Percentiles rank a stretch among this genome's conserved stretches.
These are phyloP conservation scores for Lathronympha strigana DNA, from an alignment of 2,888 invertebrate genomes.

Conservation along the genomic window DNA sequence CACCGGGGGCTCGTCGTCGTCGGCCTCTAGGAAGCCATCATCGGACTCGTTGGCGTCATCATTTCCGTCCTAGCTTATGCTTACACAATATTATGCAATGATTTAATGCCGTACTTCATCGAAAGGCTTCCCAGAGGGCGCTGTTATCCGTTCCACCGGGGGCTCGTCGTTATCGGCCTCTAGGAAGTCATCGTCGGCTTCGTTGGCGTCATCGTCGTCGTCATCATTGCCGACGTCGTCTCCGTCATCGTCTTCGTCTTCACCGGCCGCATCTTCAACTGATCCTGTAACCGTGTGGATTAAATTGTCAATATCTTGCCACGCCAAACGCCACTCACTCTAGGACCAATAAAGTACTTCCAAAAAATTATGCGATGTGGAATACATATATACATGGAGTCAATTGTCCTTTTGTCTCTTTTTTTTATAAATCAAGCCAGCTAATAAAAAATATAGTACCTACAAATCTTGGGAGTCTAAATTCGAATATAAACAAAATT, in stretches of 20 bases:
- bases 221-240: constrained; percentile 53
- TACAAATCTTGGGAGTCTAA: too few relatives aligned
- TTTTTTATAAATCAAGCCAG: too few relatives aligned
- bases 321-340: too few relatives aligned
- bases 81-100: neutral
- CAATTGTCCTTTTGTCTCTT: too few relatives aligned
- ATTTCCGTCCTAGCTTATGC: constrained; percentile 47
- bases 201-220: constrained; percentile 50
- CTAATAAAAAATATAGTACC: too few relatives aligned
- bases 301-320: too few relatives aligned
- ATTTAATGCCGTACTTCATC: constrained; percentile 68
- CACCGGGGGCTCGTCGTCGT: constrained; percentile 62
- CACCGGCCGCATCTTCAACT: constrained; percentile 48
- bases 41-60: constrained; percentile 57
- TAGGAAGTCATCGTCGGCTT: constrained; percentile 62
- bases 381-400: too few relatives aligned
- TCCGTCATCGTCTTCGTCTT: constrained; percentile 53
- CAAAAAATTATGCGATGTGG: too few relatives aligned
- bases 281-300: constrained; percentile 32
- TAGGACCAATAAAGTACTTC: too few relatives aligned
- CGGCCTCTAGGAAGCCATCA: constrained; percentile 61
- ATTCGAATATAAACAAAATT: too few relatives aligned
- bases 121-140: constrained; percentile 72
- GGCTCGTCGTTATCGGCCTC: constrained; percentile 63
- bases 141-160: constrained; percentile 67